Evolutionary conservation across 2,797 vertebrate species (phyloP), one percentile per base, ranked within the genome.

Genomic region (Tapera naevia): DNA sequence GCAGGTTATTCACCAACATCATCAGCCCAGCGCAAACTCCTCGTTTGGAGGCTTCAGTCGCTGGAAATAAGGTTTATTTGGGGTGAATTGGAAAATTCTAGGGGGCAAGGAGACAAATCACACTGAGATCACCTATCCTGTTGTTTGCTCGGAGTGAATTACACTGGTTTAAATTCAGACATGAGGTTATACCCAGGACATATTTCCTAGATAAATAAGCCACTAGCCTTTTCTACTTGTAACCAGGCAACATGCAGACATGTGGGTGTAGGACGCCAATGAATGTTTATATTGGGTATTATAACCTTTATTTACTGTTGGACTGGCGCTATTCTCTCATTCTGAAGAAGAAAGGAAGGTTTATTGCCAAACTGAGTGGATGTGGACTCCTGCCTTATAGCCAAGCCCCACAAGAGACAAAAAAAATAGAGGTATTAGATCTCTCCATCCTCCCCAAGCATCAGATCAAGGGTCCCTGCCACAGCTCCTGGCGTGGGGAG

Each of bases 191-290:
- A 91, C 43, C 66, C 92, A 45, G 91, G 79, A 93, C 88, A 79
- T 70, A 64, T 87, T 89, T 95, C 93, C 88, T 86, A 80, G 74
- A 89, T 78, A 94, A 95, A 95, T 86, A 94, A 95, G 88, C 69
- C 81, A 61, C 81, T 61, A 65, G 88, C 71, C 79, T 88, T 86
- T 93, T 84, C 67, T 57, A 35, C 88, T 93, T 87, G 93, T 94
- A 91, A 93, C 93, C 82, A 87, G 74, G 88, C 93, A 94, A 94
- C 80, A 66, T 80, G 78, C 82, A 94, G 86, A 73, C 91, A 69
- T 78, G 93, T 81, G 91, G 82, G 91, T 57, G 89, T 70, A 84
- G 71, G 71, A 78, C 11, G 14, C 91, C 91, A 39, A 39, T n/a
- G 58, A 74, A 82, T 88, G 91, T 81, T 93, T 93, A 81, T 78